These are phyloP conservation scores for Pasiphila rectangulata DNA, from an alignment of 2,888 invertebrate species.

Conservation along the genomic window DNA sequence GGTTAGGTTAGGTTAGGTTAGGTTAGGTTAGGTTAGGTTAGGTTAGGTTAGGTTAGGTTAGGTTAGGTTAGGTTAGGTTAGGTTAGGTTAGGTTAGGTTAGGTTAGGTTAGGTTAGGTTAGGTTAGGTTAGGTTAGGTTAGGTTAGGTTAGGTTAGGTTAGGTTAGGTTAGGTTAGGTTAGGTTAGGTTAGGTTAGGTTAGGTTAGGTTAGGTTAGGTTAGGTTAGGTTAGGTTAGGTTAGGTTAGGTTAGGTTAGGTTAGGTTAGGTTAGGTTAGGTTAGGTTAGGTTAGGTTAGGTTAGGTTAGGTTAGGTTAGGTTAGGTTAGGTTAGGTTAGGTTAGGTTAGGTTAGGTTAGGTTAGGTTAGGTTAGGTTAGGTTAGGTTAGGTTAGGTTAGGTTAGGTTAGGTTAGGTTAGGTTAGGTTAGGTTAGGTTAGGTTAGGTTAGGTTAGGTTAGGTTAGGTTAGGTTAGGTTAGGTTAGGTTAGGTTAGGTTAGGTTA, in stretches of 20 bases:
- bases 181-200: constrained; percentile 9
- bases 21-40: constrained; percentile 23
- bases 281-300: constrained; percentile 34
- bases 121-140: constrained; percentile 23
- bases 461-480: constrained; percentile 32
- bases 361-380: constrained; percentile 35
- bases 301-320: constrained; percentile 35
- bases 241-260: constrained; percentile 12
- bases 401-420: constrained; percentile 31
- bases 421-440: constrained; percentile 30
- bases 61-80: constrained; percentile 28
- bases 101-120: constrained; percentile 31
- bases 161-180: constrained; percentile 9
- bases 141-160: constrained; percentile 9
- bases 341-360: constrained; percentile 34
- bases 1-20: constrained; percentile 27
- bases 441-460: constrained; percentile 32
- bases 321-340: constrained; percentile 35
- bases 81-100: constrained; percentile 28
- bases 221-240: constrained; percentile 11
- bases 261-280: constrained; percentile 34
- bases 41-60: constrained; percentile 28
- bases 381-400: constrained; percentile 36
- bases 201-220: constrained; percentile 10
- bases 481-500: constrained; percentile 21